Evolutionary conservation across 2,888 invertebrate genomes (phyloP).

Genomic region (Caenorhabditis sp.): DNA sequence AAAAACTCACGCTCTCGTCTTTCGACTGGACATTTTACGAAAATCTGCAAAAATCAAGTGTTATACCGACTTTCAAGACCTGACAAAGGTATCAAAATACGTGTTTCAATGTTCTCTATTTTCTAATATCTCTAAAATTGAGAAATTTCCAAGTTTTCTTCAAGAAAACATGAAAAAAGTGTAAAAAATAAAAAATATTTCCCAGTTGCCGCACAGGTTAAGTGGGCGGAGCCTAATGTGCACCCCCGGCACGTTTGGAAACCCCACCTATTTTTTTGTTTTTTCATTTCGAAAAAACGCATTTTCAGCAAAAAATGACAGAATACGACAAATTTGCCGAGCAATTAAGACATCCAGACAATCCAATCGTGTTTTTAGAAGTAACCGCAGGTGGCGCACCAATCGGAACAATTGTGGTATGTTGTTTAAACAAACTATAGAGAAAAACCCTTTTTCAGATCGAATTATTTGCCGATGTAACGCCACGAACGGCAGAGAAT

Average conservation of each 20-base stretch:
- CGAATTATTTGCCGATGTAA: constrained; percentile 94
- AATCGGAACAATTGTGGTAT: constrained; percentile 76
- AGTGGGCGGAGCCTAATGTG: constrained; percentile 16
- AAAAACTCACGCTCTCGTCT: constrained; percentile 29
- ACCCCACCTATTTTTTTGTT: constrained; percentile 18
- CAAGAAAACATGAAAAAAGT: constrained; percentile 5
- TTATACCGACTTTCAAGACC: background rate
- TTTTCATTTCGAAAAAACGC: constrained; percentile 3
- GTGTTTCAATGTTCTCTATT: background rate
- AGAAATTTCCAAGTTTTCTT: constrained; percentile 9
- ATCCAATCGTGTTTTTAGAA: constrained; percentile 98
- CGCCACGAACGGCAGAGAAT: constrained; percentile 68
- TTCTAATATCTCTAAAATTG: background rate
- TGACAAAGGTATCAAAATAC: background rate
- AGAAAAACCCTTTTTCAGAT: constrained; percentile 80
- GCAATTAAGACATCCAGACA: constrained; percentile 80
- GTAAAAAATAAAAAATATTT: constrained; percentile 2
- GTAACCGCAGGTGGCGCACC: constrained; percentile 82
- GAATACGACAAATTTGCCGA: constrained; percentile 69
- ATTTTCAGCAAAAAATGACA: constrained; percentile 53
- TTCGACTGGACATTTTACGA: constrained; percentile 12
- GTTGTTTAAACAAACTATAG: constrained; percentile 29
- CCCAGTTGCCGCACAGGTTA: constrained; percentile 12
- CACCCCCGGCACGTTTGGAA: background rate
- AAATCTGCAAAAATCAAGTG: constrained; percentile 6